Conservation (phyloP, 2,797 vertebrate genomes). For the Darevskia mixta region DNA sequence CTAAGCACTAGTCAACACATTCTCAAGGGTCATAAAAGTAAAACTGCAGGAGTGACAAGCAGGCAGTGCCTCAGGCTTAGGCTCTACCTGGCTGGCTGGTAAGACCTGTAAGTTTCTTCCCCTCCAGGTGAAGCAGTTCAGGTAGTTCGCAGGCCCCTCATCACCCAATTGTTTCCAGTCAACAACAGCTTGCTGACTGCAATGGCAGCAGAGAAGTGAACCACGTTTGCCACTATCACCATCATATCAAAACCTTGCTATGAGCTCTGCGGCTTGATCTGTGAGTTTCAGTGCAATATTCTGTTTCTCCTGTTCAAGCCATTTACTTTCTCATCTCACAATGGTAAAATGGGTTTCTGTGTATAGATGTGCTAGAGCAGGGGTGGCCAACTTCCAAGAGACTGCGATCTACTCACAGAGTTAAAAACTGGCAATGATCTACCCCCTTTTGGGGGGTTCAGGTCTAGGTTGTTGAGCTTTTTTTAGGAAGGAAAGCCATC, state of each 20-base stretch:
- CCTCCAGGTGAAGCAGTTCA: background rate
- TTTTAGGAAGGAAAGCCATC: no score
- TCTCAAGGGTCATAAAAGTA: slow-evolving; percentile 1
- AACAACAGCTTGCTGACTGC: background rate
- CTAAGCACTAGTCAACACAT: background rate
- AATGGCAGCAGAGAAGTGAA: background rate
- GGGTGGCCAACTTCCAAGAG: no score
- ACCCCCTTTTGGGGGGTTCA: no score
- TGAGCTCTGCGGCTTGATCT: no score
- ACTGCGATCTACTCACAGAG: no score
- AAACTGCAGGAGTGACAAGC: background rate
- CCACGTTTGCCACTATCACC: background rate
- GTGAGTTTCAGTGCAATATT: background rate
- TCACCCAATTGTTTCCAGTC: background rate
- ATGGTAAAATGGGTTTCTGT: background rate
- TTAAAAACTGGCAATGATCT: no score
- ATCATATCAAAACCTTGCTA: background rate
- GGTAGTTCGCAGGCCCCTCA: background rate
- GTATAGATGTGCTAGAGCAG: background rate
- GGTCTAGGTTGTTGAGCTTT: no score
- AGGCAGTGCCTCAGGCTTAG: background rate
- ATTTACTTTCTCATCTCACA: background rate
- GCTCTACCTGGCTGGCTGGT: background rate
- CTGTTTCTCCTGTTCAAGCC: background rate
- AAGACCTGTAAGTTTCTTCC: background rate